These are phyloP conservation scores for Rhabdornis inornatus DNA, from an alignment of 2,113 vertebrate genomes.

Conservation along the genomic window DNA sequence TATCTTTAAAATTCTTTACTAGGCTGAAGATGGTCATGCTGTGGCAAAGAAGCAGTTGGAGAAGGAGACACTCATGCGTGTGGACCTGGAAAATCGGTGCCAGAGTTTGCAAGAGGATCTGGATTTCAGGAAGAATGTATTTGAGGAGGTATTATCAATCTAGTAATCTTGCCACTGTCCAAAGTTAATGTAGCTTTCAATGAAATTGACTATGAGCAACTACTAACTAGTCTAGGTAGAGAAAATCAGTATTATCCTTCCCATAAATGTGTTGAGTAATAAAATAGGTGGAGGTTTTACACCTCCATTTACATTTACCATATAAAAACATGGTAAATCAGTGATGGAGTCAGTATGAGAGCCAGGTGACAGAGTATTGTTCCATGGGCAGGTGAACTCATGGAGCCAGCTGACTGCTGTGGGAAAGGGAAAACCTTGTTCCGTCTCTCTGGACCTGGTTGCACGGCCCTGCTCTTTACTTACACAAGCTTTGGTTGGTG, in stretches of 20 bases:
- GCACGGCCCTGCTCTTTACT: not conserved
- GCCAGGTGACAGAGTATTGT: not conserved
- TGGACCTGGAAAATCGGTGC: constrained; percentile 94
- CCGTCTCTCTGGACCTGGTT: not conserved
- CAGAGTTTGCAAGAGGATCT: constrained; percentile 93
- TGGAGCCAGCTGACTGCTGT: not conserved
- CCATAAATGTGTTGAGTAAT: not conserved
- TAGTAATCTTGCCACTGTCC: not conserved
- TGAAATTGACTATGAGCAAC: not conserved
- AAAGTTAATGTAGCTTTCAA: not conserved
- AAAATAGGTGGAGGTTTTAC: not conserved
- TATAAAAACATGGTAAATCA: not conserved
- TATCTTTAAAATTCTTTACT: not conserved
- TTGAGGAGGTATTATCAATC: constrained; percentile 84
- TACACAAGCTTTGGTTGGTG: not conserved
- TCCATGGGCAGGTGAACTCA: not conserved
- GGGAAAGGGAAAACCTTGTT: not conserved
- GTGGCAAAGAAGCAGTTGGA: constrained; percentile 94
- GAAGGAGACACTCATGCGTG: constrained; percentile 90
- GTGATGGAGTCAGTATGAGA: not conserved
- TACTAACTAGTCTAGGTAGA: not conserved
- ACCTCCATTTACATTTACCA: not conserved
- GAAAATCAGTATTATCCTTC: not conserved
- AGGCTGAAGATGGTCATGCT: constrained; percentile 89
- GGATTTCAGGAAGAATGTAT: constrained; percentile 92